Percentiles rank a stretch among this genome's conserved stretches.
Conservation (phyloP, 2,888 invertebrate genomes). For the Ectropis crepuscularia region DNA sequence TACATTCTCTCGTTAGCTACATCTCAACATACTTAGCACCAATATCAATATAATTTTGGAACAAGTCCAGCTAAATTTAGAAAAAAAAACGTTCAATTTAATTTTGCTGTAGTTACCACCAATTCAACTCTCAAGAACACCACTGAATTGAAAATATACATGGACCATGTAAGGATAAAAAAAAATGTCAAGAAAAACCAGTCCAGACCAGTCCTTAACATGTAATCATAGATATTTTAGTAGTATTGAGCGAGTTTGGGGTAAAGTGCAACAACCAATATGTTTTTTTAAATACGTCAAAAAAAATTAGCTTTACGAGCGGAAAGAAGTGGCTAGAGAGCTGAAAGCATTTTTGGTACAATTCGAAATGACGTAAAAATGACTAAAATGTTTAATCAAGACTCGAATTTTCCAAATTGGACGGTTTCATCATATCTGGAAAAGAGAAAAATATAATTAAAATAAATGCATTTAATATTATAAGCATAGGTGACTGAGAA, state of each 20-base stretch:
- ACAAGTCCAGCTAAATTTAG: slow-evolving; percentile 29
- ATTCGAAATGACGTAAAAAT: slow-evolving; percentile 47
- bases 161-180: too few species aligned
- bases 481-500: too few species aligned
- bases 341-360: slow-evolving; percentile 65
- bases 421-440: slow-evolving; percentile 56
- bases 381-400: slow-evolving; percentile 52
- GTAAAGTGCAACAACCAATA: too few species aligned
- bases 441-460: slow-evolving; percentile 32
- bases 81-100: slow-evolving; percentile 22
- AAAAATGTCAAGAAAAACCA: too few species aligned
- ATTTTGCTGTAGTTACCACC: too few species aligned
- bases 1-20: slow-evolving; percentile 19
- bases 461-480: neutral
- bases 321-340: slow-evolving; percentile 68
- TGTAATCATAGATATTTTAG: too few species aligned
- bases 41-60: slow-evolving; percentile 34
- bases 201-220: too few species aligned
- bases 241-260: too few species aligned
- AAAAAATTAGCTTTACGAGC: slow-evolving; percentile 38
- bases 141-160: too few species aligned
- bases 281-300: slow-evolving; percentile 31
- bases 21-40: slow-evolving; percentile 35
- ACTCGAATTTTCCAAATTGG: slow-evolving; percentile 42
- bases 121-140: too few species aligned